phyloP scores from a whole-genome alignment of 2,113 vertebrate species.

The Ammodytes dubius region DNA sequence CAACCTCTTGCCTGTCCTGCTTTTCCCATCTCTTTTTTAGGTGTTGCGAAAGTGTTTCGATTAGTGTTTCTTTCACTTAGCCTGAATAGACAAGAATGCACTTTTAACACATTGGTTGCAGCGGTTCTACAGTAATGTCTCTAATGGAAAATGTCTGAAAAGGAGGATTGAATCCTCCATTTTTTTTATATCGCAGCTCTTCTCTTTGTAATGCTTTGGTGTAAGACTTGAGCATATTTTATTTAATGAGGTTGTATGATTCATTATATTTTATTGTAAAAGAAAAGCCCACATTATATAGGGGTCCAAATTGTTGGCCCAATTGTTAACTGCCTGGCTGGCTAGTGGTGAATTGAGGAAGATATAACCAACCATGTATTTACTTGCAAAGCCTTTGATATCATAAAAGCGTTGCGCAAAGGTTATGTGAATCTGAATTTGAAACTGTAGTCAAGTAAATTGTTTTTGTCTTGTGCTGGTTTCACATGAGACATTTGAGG shows the following conservation, averaged over 20 bases:
- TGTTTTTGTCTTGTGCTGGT: slow-evolving; percentile 84
- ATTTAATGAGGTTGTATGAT: slow-evolving; percentile 58
- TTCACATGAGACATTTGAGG: slow-evolving; percentile 78
- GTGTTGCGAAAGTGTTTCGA: slow-evolving; percentile 18
- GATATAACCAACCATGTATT: slow-evolving; percentile 30
- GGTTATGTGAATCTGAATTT: slow-evolving; percentile 60
- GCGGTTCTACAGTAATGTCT: slow-evolving; percentile 41
- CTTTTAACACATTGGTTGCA: slow-evolving; percentile 66
- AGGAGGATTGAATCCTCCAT: slow-evolving; percentile 70
- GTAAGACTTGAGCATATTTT: slow-evolving; percentile 53
- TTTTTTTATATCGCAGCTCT: slow-evolving; percentile 51
- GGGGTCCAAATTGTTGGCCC: slow-evolving; percentile 12
- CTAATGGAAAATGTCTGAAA: slow-evolving; percentile 50
- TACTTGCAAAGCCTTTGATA: slow-evolving; percentile 21
- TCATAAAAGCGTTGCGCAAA: slow-evolving; percentile 23
- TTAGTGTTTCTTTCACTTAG: slow-evolving; percentile 29
- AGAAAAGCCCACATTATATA: slow-evolving; percentile 28
- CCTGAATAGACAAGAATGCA: slow-evolving; percentile 67
- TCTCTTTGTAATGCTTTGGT: slow-evolving; percentile 60
- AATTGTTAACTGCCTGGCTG: not conserved
- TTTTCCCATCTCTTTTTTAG: slow-evolving; percentile 17
- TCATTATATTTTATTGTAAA: slow-evolving; percentile 27
- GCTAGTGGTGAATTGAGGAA: slow-evolving; percentile 5
- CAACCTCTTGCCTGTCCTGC: slow-evolving; percentile 25
- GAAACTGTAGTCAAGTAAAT: slow-evolving; percentile 67